phyloP scores from a whole-genome alignment of 2,888 invertebrate genomes.

The Drosophila quasianomalipes region DNA sequence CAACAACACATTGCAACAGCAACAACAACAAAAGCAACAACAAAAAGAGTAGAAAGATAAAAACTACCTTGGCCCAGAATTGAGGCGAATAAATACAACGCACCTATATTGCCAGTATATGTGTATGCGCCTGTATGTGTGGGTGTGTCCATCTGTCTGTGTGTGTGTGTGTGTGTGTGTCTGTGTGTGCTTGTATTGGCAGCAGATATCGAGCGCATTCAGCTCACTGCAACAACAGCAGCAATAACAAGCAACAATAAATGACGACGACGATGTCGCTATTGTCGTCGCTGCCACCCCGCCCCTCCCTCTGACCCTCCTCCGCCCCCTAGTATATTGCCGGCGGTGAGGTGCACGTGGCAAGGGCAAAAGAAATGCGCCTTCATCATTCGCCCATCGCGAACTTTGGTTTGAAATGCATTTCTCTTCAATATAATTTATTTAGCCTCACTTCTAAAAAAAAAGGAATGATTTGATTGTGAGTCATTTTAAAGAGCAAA shows the following conservation, averaged over 20 bases:
- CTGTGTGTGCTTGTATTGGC: constrained; percentile 62
- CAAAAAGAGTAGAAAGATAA: constrained; percentile 76
- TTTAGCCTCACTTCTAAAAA: too few relatives aligned
- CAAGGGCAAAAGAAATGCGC: constrained; percentile 42
- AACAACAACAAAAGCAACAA: constrained; percentile 26
- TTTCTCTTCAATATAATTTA: constrained; percentile 4
- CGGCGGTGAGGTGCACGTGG: constrained; percentile 7
- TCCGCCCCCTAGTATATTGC: neutral
- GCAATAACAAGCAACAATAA: constrained; percentile 64
- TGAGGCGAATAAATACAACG: constrained; percentile 71
- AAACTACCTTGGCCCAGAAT: constrained; percentile 83
- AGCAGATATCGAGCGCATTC: constrained; percentile 70
- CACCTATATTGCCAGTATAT: constrained; percentile 68
- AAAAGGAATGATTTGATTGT: too few relatives aligned
- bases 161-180: constrained; percentile 37
- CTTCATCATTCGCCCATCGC: constrained; percentile 30
- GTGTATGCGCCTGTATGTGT: constrained; percentile 33
- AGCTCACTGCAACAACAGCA: constrained; percentile 44
- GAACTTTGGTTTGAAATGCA: constrained; percentile 37
- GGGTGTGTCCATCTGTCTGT: constrained; percentile 46
- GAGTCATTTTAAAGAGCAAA: too few relatives aligned
- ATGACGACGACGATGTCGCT: constrained; percentile 56
- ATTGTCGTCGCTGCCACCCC: constrained; percentile 23
- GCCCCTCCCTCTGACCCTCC: neutral
- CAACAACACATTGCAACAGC: constrained; percentile 7